These are phyloP conservation scores for Cygnus atratus DNA, from an alignment of 2,113 vertebrate genomes.

Conservation along the genomic window DNA sequence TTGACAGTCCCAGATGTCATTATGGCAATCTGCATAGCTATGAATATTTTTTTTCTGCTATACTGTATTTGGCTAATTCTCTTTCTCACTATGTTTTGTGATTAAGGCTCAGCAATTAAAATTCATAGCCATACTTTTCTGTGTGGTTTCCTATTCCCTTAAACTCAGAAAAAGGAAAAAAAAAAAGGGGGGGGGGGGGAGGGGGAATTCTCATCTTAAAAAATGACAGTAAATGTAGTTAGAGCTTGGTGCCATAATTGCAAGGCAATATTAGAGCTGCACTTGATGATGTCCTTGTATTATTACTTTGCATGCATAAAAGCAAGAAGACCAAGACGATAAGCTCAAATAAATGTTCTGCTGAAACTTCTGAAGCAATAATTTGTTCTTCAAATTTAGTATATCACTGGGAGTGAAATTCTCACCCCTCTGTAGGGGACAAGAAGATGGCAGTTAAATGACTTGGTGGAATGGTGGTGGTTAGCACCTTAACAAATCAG, in stretches of 20 bases:
- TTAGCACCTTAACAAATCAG: not conserved
- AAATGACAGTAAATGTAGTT: not conserved
- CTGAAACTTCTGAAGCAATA: not conserved
- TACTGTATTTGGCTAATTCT: not conserved
- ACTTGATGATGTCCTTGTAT: not conserved
- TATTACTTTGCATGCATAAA: not conserved
- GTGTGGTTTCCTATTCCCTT: not conserved
- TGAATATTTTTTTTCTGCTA: not conserved
- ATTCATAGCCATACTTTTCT: not conserved
- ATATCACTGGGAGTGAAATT: not conserved
- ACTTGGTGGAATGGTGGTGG: not conserved
- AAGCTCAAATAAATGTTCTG: conserved; percentile 3
- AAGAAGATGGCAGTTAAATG: not conserved
- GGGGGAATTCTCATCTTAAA: not conserved
- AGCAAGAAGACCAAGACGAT: not conserved
- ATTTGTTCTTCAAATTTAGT: not conserved
- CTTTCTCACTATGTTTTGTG: not conserved
- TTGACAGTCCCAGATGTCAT: conserved; percentile 11
- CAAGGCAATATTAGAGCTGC: not conserved
- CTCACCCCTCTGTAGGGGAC: not conserved
- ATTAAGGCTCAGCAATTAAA: conserved; percentile 45
- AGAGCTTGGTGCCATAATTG: conserved; percentile 13
- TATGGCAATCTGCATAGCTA: not conserved
- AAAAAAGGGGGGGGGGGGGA: not conserved
- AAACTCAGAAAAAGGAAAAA: not conserved